Conservation (phyloP, 2,113 vertebrate genomes). For the Oreochromis spilurus region DNA sequence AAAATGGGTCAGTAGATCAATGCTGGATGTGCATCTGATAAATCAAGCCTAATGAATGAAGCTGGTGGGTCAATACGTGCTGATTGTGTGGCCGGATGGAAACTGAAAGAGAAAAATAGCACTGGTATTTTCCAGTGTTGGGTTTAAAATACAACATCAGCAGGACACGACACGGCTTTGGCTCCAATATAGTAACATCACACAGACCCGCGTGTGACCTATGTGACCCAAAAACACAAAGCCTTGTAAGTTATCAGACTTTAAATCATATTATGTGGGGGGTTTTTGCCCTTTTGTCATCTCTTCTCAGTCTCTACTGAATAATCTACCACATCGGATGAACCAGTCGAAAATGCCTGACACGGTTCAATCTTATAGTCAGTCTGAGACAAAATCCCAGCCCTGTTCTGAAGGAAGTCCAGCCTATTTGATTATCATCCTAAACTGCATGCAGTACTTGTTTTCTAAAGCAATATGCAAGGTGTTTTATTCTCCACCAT, state of each 20-base stretch:
- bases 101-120: neutral
- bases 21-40: neutral
- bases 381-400: neutral
- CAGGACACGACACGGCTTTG: rapidly evolving
- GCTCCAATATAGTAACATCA: neutral
- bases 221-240: neutral
- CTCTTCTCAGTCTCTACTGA: neutral
- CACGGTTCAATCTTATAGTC: neutral
- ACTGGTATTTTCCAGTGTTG: neutral
- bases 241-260: neutral
- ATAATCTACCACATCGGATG: neutral
- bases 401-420: neutral
- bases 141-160: rapidly evolving
- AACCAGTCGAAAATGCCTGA: neutral
- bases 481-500: neutral
- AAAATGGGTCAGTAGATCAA: slow-evolving; percentile 25
- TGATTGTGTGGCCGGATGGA: neutral
- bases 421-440: neutral
- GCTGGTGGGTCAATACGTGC: slow-evolving; percentile 17
- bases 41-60: slow-evolving; percentile 22
- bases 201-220: neutral
- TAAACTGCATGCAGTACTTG: neutral
- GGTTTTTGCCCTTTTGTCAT: neutral
- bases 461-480: neutral
- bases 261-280: neutral